Conservation (phyloP, 2,888 invertebrate species). For the Rhamphomyia laevipes region DNA sequence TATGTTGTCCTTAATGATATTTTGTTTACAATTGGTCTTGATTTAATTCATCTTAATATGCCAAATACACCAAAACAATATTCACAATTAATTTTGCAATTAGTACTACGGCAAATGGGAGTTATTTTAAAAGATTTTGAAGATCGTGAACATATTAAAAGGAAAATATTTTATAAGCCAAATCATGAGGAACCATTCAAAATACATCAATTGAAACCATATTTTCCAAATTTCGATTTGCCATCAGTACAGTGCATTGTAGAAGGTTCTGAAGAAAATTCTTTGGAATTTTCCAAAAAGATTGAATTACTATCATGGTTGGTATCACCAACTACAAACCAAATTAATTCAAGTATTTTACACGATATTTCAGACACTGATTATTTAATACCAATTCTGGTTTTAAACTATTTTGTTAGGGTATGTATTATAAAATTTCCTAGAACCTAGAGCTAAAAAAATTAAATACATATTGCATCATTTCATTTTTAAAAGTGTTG, state of each 20-base stretch:
- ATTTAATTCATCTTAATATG: slow-evolving; percentile 3
- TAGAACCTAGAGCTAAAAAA: too few relatives aligned
- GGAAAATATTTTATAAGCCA: slow-evolving; percentile 7
- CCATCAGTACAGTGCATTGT: not conserved
- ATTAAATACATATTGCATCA: too few relatives aligned
- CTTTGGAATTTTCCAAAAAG: too few relatives aligned
- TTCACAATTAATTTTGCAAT: slow-evolving; percentile 7
- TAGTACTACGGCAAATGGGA: slow-evolving; percentile 9
- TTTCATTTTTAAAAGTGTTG: too few relatives aligned
- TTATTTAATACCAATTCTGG: slow-evolving; percentile 5
- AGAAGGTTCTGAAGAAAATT: too few relatives aligned
- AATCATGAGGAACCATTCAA: slow-evolving; percentile 7
- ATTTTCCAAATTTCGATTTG: slow-evolving; percentile 6
- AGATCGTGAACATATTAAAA: not conserved
- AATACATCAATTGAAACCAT: slow-evolving; percentile 3
- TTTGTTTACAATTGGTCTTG: slow-evolving; percentile 3
- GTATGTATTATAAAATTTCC: not conserved
- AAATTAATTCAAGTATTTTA: not conserved
- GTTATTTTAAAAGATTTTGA: slow-evolving; percentile 3
- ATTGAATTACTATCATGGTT: slow-evolving; percentile 5
- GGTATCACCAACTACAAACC: not conserved
- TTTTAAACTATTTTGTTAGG: slow-evolving; percentile 7
- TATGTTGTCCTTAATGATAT: slow-evolving; percentile 5
- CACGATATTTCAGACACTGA: not conserved
- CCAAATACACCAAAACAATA: slow-evolving; percentile 2